Percentiles rank a stretch among this genome's conserved stretches.
These are phyloP conservation scores for Phymorhynchus buccinoides DNA, from an alignment of 1,140 invertebrate genomes.

Conservation along the genomic window DNA sequence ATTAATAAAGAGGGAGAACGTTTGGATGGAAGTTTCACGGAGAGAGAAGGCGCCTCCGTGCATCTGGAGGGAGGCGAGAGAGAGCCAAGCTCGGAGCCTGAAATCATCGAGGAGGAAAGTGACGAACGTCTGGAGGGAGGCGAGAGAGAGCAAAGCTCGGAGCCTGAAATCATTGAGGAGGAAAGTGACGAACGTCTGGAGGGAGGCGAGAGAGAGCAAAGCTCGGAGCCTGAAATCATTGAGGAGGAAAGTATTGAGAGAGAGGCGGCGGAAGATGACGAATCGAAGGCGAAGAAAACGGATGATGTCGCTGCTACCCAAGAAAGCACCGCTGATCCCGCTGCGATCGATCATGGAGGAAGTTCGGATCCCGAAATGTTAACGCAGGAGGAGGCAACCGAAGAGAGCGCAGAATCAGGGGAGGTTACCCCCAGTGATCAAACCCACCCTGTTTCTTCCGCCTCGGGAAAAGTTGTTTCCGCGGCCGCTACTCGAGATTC, in stretches of 20 bases:
- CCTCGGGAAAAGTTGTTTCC: not conserved
- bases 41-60: too few species aligned
- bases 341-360: not conserved
- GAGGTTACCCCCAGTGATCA: not conserved
- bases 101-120: not conserved
- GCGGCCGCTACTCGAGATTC: not conserved
- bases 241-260: not conserved
- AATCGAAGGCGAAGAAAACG: not conserved
- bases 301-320: not conserved
- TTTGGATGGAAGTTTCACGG: too few species aligned
- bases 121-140: not conserved
- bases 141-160: not conserved
- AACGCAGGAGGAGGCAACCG: not conserved
- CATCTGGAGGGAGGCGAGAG: too few species aligned
- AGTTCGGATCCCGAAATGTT: not conserved
- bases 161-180: not conserved
- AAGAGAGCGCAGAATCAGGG: not conserved
- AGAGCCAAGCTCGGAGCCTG: slow-evolving; percentile 24
- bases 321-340: not conserved
- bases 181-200: not conserved
- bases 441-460: not conserved
- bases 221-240: not conserved
- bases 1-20: too few species aligned
- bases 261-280: not conserved
- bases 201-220: not conserved